Evolutionary conservation across 1,140 invertebrate species (phyloP), one percentile per base, ranked within the genome.

Genomic region (Bemisia tabaci): DNA sequence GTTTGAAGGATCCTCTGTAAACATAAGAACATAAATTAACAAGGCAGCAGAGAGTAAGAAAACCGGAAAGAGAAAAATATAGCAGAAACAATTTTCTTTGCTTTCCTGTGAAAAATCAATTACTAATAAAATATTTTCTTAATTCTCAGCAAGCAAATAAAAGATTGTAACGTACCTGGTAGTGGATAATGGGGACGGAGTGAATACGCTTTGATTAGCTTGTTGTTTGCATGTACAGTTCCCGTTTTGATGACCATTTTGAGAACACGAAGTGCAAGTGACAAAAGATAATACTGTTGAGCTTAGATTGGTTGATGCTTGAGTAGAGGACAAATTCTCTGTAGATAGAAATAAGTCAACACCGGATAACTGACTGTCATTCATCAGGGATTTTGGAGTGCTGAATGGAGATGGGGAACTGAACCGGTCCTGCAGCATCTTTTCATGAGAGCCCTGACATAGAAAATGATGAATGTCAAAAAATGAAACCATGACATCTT

Each of bases 331-430:
- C 26, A 62, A 25, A 58, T 58, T 68, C 17, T 65, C 65, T 23
- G 67, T 64, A 22, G 68, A 67, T 26, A 63, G 60, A 63, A 69
- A 82, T 2, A 79, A 77, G 26, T 76, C 77, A 2, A 82, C 70
- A 22, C 81, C 81, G 60, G 81, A 82, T 39, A 81, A 72, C 12
- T 71, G 73, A 61, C 48, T 48, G 27, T 59, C 60, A 26, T 69
- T 68, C 27, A 48, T 48, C n/a, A n/a, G n/a, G 5, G 33, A 48
- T 17, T 17, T 5, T 9, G 33, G 33, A 48, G 33, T 48, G 33
- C 33, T 48, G 17, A 48, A 48, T 9, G 5, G 5, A n/a, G n/a
- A n/a, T n/a, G n/a, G n/a, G n/a, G n/a, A n/a, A 25, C 21, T 21
- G 2, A 63, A 24, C 11, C 24, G 17, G 17, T 26, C 22, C 26